Evolutionary conservation across 1,140 invertebrate species (phyloP), one percentile per base, ranked within the genome.

Genomic region (Drosophila truncata): DNA sequence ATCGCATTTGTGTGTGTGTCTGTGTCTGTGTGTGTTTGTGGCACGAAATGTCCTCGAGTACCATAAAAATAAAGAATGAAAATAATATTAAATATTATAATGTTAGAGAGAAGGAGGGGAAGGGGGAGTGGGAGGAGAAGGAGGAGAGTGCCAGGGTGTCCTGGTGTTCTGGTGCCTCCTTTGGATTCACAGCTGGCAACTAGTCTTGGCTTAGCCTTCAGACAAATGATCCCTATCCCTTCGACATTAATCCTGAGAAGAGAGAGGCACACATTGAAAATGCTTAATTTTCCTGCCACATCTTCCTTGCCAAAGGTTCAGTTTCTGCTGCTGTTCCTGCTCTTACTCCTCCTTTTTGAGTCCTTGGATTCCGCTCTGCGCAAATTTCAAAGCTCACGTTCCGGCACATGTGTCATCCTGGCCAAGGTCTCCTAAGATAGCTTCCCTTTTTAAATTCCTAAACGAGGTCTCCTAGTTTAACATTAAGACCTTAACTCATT

Each of bases 71-170:
- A 84, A 86, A 83, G 78, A 90, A 90, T 79, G 82, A 77, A 85
- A 82, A 91, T 86, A 78, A 91, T 85, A 85, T 88, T 79, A 81
- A 88, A 81, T 82, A 82, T 83, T 83, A 88, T 82, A 69, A 90
- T 82, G 70, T 69, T 71, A 60, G 35, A 20, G 23, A 14, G 55
- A 14, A 1, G 3, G 16, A 4, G 4, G 14, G 7, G 7, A 42
- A 20, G 42, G 3, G 14, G 2, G 11, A 4, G 23, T 4, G 1
- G 2, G 9, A n/a, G 14, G 1, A 2, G 1, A 25, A 3, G 9
- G 25, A n/a, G 47, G 16, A n/a, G n/a, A n/a, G n/a, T n/a, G n/a
- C n/a, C n/a, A n/a, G n/a, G n/a, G n/a, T n/a, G n/a, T n/a, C n/a
- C n/a, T n/a, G n/a, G n/a, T 18, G 10, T 31, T 6, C 3, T 4